Conservation (phyloP, 2,888 invertebrate species). For the Celastrina argiolus region DNA sequence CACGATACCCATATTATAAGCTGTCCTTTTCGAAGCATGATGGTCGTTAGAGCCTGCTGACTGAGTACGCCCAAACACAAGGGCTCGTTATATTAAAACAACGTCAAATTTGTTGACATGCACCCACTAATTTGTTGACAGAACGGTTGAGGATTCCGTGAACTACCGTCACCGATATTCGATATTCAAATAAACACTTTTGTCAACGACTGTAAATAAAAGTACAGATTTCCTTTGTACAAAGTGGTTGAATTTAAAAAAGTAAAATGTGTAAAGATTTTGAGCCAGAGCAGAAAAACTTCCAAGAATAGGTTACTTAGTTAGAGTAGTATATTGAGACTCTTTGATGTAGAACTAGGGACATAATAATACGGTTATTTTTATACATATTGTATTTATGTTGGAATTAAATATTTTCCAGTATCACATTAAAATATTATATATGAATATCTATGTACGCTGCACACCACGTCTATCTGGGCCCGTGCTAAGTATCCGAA, state of each 20-base stretch:
- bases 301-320: not conserved
- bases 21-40: not conserved
- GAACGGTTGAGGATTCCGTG: slow-evolving; percentile 17
- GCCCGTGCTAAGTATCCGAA: no score
- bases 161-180: not conserved
- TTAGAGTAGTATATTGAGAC: not conserved
- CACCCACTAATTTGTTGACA: slow-evolving; percentile 29
- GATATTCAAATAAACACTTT: not conserved
- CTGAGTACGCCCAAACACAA: not conserved
- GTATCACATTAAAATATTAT: no score
- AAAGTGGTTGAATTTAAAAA: no score
- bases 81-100: slow-evolving; percentile 23
- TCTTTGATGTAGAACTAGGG: not conserved
- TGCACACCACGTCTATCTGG: no score
- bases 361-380: not conserved
- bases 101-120: slow-evolving; percentile 23
- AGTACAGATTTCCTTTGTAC: not conserved
- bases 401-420: no score
- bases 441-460: no score
- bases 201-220: not conserved
- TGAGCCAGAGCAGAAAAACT: not conserved
- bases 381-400: no score
- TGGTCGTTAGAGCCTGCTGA: slow-evolving; percentile 11
- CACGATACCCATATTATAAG: not conserved
- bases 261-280: not conserved